Evolutionary conservation across 2,797 vertebrate genomes (phyloP).

Genomic region (Danio kyathit): DNA sequence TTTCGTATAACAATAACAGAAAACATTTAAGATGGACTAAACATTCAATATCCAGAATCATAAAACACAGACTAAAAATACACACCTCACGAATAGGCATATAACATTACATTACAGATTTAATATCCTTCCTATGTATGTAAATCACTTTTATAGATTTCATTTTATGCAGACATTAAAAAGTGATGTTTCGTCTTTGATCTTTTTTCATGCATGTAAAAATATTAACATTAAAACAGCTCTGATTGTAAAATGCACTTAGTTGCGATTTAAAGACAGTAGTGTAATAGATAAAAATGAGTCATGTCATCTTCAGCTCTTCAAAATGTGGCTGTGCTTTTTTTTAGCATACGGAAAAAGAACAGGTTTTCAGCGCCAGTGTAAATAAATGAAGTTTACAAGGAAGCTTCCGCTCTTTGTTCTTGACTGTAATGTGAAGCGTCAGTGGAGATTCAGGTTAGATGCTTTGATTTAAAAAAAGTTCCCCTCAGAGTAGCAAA

Average conservation of each 20-base stretch:
- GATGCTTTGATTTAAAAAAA: neutral
- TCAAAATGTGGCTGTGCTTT: neutral
- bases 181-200: no score
- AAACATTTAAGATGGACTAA: no score
- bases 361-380: neutral
- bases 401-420: neutral
- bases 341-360: neutral
- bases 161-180: no score
- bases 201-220: no score
- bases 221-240: no score
- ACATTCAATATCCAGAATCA: no score
- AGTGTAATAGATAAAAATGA: neutral
- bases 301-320: neutral
- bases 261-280: neutral
- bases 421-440: neutral
- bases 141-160: no score
- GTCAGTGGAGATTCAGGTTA: neutral
- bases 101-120: no score
- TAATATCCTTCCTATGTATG: no score
- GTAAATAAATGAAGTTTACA: neutral
- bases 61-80: no score
- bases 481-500: neutral
- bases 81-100: no score
- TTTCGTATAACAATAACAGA: no score
- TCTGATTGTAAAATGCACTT: neutral